Evolutionary conservation across 2,888 invertebrate genomes (phyloP), one percentile per base, ranked within the genome.

Genomic region (Steromphala cineraria): DNA sequence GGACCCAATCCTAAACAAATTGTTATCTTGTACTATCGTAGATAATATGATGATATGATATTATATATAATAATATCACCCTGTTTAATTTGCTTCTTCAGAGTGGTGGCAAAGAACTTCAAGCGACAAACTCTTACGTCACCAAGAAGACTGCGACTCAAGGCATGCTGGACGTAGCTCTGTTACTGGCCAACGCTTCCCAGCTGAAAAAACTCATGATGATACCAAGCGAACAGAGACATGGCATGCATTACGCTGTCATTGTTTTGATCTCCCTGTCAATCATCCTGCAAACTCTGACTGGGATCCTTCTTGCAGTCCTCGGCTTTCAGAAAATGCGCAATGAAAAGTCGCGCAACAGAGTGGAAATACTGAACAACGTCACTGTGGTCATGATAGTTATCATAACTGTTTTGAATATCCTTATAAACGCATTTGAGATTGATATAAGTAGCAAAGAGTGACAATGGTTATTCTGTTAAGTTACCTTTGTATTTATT

Each of bases 181-280:
- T 62, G 15, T 10, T 62, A 62, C 15, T 62, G 95, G 8, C 95
- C 93, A 0, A 96, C 96, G 83, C 95, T 94, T 53, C 95, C 95
- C 0, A 95, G 89, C 90, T 95, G 95, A 83, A 96, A 96, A 85
- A 95, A 95, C 89, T 96, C 96, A 55, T 96, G 93, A 10, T 96
- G 62, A 24, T 24, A 13, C 24, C 62, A 95, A 67, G 97, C 93
- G 94, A 97, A 97, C 2, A 95, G 95, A 87, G 96, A 96, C 0
- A 97, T 92, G 85, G 95, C 96, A 62, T 24, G 62, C 15, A 95
- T 93, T 0, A 97, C 93, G 82, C 96, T 92, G 75, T 94, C 94
- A 81, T 95, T 95, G 89, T 96, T 95, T 84, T 95, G 94, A 0
- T 92, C 90, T 92, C 97, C 96, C 82, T 97, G 96, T 0, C 94